Percentiles rank a stretch among this genome's conserved stretches.
These are phyloP conservation scores for Ctenomys sociabilis DNA, from an alignment of 2,113 vertebrate genomes.

Conservation along the genomic window DNA sequence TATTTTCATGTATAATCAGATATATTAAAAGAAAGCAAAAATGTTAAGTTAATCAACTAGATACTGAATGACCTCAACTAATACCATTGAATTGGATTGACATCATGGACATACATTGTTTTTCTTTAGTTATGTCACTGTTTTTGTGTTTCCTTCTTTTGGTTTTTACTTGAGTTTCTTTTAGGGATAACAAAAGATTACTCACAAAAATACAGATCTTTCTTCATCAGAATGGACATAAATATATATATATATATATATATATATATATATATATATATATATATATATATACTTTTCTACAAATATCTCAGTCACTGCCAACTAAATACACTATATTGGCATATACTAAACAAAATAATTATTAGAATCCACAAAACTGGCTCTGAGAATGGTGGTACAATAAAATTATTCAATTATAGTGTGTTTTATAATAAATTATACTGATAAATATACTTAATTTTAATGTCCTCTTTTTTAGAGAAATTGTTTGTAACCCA, in stretches of 20 bases:
- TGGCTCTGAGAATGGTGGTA: neutral
- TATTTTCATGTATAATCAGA: constrained; percentile 20
- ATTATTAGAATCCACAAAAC: constrained; percentile 37
- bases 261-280: no score
- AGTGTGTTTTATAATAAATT: constrained; percentile 27
- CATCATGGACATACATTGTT: neutral
- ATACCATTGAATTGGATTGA: neutral
- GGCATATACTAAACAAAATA: constrained; percentile 40
- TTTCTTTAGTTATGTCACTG: neutral
- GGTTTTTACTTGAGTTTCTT: constrained; percentile 23
- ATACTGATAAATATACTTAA: constrained; percentile 56
- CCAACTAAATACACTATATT: constrained; percentile 38
- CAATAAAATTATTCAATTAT: constrained; percentile 65
- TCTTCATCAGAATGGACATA: constrained; percentile 17
- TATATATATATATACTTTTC: constrained; percentile 35
- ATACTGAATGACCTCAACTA: neutral
- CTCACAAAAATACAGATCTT: constrained; percentile 19
- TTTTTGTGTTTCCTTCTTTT: constrained; percentile 33
- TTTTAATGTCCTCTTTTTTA: neutral
- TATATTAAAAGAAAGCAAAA: constrained; percentile 20
- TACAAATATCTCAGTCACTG: constrained; percentile 43
- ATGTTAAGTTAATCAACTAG: neutral
- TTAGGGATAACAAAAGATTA: constrained; percentile 37
- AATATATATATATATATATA: no score
- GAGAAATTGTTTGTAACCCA: neutral